Evolutionary conservation across 1,140 invertebrate genomes (phyloP).

Genomic region (Drosophila cardini): DNA sequence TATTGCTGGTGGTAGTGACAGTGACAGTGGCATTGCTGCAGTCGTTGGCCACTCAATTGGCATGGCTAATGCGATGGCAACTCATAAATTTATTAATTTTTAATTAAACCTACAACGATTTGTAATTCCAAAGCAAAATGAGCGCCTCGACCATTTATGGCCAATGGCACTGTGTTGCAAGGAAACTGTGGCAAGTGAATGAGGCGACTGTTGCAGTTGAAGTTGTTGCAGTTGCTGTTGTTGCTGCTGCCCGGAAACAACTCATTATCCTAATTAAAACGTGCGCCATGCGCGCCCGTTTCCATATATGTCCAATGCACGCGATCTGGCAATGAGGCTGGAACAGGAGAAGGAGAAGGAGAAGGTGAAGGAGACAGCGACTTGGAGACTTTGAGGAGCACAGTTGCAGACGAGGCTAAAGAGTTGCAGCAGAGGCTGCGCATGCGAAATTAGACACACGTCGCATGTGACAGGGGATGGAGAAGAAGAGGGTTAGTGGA

Average conservation of each 20-base stretch:
- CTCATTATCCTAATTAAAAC: conserved; percentile 85
- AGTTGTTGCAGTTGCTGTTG: conserved; percentile 2
- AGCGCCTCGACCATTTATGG: conserved; percentile 69
- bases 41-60: conserved; percentile 74
- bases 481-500: conserved; percentile 19
- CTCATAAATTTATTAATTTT: conserved; percentile 84
- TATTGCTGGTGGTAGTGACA: no score
- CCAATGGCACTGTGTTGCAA: conserved; percentile 11
- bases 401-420: conserved; percentile 17
- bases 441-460: conserved; percentile 79
- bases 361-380: background rate
- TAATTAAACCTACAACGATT: conserved; percentile 81
- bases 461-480: background rate
- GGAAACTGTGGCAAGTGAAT: conserved; percentile 35
- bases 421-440: conserved; percentile 40
- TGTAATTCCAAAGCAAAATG: conserved; percentile 66
- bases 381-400: background rate
- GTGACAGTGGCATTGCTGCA: conserved; percentile 39
- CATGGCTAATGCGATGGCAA: conserved; percentile 81
- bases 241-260: conserved; percentile 74
- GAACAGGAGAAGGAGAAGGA: background rate
- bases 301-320: conserved; percentile 81
- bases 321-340: conserved; percentile 79
- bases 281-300: conserved; percentile 79
- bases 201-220: conserved; percentile 33